Base-by-base conservation (phyloP, 1,140 invertebrate genomes). In the Pogonus chalceus region DNA sequence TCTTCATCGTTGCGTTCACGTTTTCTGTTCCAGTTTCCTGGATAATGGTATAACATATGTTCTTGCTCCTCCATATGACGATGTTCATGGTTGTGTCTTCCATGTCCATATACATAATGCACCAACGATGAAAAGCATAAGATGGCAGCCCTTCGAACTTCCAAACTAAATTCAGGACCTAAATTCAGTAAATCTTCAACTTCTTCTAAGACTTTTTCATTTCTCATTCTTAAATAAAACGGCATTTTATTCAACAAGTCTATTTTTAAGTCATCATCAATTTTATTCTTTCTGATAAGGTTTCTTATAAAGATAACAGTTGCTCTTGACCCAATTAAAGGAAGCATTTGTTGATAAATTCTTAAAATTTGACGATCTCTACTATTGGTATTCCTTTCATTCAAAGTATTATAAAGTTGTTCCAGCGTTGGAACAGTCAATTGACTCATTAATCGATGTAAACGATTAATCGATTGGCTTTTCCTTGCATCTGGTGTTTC, bases 241-340 rank as follows among this genome's bases (percentile, higher is more conserved):
- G 73, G 65, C 20, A 76, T 53, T 46, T 66, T 65, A 10, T 54
- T 20, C 7, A 75, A 56, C 60, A 74, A 65, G 20, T 54, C 16
- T 1, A 70, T 23, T 1, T 65, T 65, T 0, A 54, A 49, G 2
- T 51, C 2, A 20, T 66, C 60, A 2, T 62, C 49, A 1, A 73
- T 52, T 37, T 61, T 62, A 12, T 65, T 60, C 1, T 65, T 58
- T 10, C 53, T 58, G 18, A 75, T 61, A 1, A 73, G 22, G 23
- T 72, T 62, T 39, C 62, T 57, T 10, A 67, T 67, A 49, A 75
- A 71, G 2, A 65, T 47, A 23, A 61, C 65, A 0, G 67, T 61
- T 4, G 65, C 67, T 10, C 59, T 47, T 1, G 72, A 74, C n/a
- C 75, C 75, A 16, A 71, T 62, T 14, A 70, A 55, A 2, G 73